phyloP scores from a whole-genome alignment of 2,113 vertebrate species.

The Rattus norvegicus region DNA sequence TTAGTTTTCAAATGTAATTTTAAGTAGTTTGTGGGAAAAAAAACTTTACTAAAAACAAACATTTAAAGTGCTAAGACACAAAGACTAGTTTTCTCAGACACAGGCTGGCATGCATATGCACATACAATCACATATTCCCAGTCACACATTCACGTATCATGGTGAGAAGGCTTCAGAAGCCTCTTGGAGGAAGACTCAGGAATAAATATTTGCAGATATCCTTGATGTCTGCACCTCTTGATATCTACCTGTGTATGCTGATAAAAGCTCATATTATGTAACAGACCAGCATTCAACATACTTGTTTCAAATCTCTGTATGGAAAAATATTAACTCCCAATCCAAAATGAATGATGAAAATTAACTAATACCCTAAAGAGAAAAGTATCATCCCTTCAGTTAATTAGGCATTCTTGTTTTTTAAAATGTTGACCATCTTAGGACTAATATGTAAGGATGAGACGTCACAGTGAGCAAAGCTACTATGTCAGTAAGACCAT shows the following conservation, averaged over 20 bases:
- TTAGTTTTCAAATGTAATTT: slow-evolving; percentile 58
- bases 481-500: slow-evolving; percentile 37
- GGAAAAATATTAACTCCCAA: slow-evolving; percentile 13
- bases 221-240: neutral
- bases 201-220: slow-evolving; percentile 5
- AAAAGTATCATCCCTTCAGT: slow-evolving; percentile 31
- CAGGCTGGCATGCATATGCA: too few species aligned
- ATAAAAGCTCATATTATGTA: neutral
- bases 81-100: neutral
- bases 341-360: neutral
- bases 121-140: neutral
- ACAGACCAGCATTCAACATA: neutral
- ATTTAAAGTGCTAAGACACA: slow-evolving; percentile 47
- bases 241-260: neutral
- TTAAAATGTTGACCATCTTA: neutral
- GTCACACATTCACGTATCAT: neutral
- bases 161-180: neutral
- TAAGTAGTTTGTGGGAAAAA: slow-evolving; percentile 46
- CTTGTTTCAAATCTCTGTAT: slow-evolving; percentile 16
- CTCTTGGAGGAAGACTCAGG: neutral
- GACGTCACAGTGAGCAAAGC: neutral
- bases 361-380: slow-evolving; percentile 36
- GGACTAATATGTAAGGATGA: slow-evolving; percentile 18
- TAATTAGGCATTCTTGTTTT: slow-evolving; percentile 48
- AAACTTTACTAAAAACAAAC: slow-evolving; percentile 50